phyloP scores from a whole-genome alignment of 2,113 vertebrate species.

The Ariopsis seemanni region DNA sequence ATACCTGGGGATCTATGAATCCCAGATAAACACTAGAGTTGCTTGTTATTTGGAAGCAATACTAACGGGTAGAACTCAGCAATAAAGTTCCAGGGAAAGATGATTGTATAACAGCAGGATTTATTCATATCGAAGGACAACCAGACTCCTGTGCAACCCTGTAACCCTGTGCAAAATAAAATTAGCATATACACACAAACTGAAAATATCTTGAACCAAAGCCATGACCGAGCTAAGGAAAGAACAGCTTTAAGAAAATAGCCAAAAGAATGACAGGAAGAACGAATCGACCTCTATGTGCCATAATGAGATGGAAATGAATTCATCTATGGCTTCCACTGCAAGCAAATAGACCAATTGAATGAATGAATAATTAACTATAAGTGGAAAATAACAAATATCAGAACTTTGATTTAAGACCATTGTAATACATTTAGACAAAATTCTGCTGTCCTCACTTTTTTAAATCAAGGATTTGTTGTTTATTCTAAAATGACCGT shows the following conservation, averaged over 20 bases:
- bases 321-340: neutral
- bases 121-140: neutral
- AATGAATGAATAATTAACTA: neutral
- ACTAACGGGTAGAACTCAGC: neutral
- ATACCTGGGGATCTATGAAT: neutral
- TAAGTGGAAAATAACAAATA: neutral
- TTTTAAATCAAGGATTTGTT: neutral
- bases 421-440: neutral
- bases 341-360: slow-evolving; percentile 4
- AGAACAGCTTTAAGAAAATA: neutral
- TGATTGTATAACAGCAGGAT: neutral
- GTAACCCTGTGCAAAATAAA: neutral
- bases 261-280: neutral
- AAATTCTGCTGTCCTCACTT: neutral
- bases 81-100: neutral
- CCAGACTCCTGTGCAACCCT: neutral
- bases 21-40: neutral
- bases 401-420: neutral
- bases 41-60: neutral
- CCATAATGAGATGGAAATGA: slow-evolving; percentile 30
- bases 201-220: neutral
- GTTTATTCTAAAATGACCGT: no score
- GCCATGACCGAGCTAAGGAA: slow-evolving; percentile 10
- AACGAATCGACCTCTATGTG: neutral
- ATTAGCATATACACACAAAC: neutral